Base-by-base conservation (phyloP, 2,113 vertebrate species). In the Labeo catla region DNA sequence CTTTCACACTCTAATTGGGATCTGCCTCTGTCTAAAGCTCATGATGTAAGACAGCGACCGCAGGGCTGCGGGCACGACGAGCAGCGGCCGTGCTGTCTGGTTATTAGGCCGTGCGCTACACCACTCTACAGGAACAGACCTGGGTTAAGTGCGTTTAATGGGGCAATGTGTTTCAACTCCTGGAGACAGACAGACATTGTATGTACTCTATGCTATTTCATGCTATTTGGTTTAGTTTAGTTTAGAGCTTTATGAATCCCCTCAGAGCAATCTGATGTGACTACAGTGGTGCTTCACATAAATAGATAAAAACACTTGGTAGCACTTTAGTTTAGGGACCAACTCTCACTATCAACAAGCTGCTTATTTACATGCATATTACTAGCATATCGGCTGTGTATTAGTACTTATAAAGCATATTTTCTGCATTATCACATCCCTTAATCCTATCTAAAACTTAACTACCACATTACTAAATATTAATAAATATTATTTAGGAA, bases 1-100 rank as follows among this genome's bases (percentile, higher is more conserved):
- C 74, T 73, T 76, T 72, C 81, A 85, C 87, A 84, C 63, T 83
- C 86, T 91, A 91, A 90, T 89, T 91, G 86, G 86, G 86, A 87
- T 87, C 74, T n/a, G 83, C 49, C 86, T 85, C 84, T 72, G 15
- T 87, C 88, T 85, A 70, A 79, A 88, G 85, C 81, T 87, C 86
- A 87, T 84, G 80, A 83, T 66, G 84, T 85, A 61, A 79, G 63
- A 86, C 87, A 76, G 54, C 4, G 11, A 78, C 23, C 9, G 47
- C 34, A 65, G 16, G 49, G 77, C 59, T 47, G 72, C 8, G 57
- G 39, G 15, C 57, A 39, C 6, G 39, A 50, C 9, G 39, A 85
- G 72, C 47, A 49, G 73, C n/a, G 11, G 45, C 19, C 19, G 7
- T 39, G 50, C 34, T 34, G 76, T 80, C 36, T 63, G 54, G 39